Conservation (phyloP, 1,140 invertebrate genomes). For the Drosophila burlai region DNA sequence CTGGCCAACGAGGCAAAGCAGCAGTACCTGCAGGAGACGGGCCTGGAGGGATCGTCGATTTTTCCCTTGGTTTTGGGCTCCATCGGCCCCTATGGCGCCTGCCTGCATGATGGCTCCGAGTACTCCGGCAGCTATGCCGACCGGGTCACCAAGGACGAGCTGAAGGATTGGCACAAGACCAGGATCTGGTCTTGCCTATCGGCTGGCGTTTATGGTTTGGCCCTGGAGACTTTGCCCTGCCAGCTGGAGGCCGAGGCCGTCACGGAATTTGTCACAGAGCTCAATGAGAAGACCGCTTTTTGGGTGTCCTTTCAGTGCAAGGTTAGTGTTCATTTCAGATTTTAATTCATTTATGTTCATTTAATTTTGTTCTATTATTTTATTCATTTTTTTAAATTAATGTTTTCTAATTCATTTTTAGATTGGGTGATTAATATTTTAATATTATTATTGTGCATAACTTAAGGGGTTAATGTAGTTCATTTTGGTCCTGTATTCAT, state of each 20-base stretch:
- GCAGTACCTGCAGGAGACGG: constrained; percentile 46
- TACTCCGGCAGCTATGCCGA: constrained; percentile 94
- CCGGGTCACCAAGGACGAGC: constrained; percentile 87
- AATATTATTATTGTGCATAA: too few species aligned
- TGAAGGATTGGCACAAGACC: constrained; percentile 93
- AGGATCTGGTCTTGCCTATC: constrained; percentile 91
- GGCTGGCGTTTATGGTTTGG: constrained; percentile 91
- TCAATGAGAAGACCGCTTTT: constrained; percentile 90
- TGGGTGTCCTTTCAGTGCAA: constrained; percentile 89
- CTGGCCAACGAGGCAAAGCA: constrained; percentile 86
- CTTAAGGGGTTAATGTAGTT: too few species aligned
- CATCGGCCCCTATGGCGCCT: constrained; percentile 96
- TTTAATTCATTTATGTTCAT: too few species aligned
- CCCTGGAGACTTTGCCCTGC: constrained; percentile 96
- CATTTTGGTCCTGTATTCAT: too few species aligned
- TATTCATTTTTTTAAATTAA: too few species aligned
- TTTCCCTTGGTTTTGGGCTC: constrained; percentile 91
- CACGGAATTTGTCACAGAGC: constrained; percentile 89
- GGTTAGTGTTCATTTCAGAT: too few species aligned
- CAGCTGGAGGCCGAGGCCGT: constrained; percentile 92
- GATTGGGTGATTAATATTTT: too few species aligned
- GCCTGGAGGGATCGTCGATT: not conserved
- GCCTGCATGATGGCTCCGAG: constrained; percentile 94
- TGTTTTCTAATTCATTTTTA: too few species aligned
- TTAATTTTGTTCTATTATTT: too few species aligned